Percentiles rank a stretch among this genome's conserved stretches.
These are phyloP conservation scores for Nannoperca obscura DNA, from an alignment of 2,797 vertebrate species.

Conservation along the genomic window DNA sequence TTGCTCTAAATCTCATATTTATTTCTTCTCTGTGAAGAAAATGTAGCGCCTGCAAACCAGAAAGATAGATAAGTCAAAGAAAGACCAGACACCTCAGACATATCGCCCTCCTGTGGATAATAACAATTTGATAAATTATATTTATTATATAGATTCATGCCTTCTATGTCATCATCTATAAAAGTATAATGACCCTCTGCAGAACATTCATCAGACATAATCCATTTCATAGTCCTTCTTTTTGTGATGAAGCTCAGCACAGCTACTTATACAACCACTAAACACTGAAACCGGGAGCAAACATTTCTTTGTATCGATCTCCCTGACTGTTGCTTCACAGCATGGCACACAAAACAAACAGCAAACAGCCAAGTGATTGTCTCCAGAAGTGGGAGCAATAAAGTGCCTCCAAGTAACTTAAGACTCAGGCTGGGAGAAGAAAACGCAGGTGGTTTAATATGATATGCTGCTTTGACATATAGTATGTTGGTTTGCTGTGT, in stretches of 20 bases:
- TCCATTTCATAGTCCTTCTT: background rate
- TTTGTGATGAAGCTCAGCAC: background rate
- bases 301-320: constrained; percentile 14
- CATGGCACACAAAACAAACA: constrained; percentile 26
- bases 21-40: constrained; percentile 24
- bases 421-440: constrained; percentile 17
- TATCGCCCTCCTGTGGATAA: constrained; percentile 1
- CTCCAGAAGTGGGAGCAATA: constrained; percentile 39
- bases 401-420: constrained; percentile 46
- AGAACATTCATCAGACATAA: too few species aligned
- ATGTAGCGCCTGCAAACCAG: constrained; percentile 22
- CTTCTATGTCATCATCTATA: background rate
- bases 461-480: too few species aligned
- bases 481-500: too few species aligned
- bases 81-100: background rate
- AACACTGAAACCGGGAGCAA: constrained; percentile 14
- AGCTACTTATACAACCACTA: constrained; percentile 16
- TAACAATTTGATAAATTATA: constrained; percentile 13
- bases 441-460: background rate
- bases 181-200: background rate
- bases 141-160: constrained; percentile 20
- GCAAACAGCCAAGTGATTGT: constrained; percentile 8
- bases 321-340: constrained; percentile 18
- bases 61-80: constrained; percentile 10
- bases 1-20: constrained; percentile 11